Evolutionary conservation across 2,888 invertebrate species (phyloP).

Genomic region (Odontothrips loti): DNA sequence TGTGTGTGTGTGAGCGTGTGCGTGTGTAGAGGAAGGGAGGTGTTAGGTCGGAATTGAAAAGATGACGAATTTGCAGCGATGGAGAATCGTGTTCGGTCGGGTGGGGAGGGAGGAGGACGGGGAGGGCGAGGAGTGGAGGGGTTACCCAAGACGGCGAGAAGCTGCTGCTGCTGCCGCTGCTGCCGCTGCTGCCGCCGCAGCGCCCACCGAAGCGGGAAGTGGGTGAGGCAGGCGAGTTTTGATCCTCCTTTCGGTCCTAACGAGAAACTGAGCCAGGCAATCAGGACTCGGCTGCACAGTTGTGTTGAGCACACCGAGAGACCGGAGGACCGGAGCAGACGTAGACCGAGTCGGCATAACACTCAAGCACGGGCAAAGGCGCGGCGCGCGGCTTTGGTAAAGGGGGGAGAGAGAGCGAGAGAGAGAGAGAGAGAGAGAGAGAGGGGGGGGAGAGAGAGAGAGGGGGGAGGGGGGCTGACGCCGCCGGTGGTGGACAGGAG

Average conservation of each 20-base stretch:
- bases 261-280: constrained; percentile 11
- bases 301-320: too few species aligned
- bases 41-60: neutral
- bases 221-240: constrained; percentile 1
- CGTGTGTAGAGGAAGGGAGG: neutral
- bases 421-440: too few species aligned
- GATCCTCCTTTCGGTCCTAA: neutral
- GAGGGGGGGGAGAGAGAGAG: too few species aligned
- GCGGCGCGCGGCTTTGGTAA: too few species aligned
- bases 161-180: neutral
- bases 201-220: neutral
- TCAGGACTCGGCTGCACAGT: neutral
- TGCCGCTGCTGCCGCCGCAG: neutral
- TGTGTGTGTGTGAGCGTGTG: neutral
- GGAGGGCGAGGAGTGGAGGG: neutral
- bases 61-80: neutral
- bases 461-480: too few species aligned
- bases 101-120: neutral
- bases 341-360: neutral
- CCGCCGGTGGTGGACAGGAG: too few species aligned
- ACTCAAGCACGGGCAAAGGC: neutral
- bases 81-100: neutral
- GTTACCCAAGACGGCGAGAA: neutral
- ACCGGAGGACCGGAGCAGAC: too few species aligned
- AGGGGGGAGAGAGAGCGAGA: too few species aligned